phyloP scores from a whole-genome alignment of 1,140 invertebrate species.

The Conus ventricosus region DNA sequence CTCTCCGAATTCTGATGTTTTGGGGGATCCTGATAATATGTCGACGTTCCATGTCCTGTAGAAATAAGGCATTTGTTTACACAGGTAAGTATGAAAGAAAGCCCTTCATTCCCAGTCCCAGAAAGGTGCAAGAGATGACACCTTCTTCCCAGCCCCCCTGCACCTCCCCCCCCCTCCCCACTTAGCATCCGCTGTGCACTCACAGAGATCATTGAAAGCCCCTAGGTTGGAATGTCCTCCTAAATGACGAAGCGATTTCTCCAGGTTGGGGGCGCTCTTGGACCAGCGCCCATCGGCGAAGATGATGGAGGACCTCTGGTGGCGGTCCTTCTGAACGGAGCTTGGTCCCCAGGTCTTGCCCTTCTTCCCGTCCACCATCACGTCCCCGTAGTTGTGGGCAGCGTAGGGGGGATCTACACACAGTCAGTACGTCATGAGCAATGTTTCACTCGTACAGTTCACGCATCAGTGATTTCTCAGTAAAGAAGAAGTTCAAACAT shows the following conservation, averaged over 20 bases:
- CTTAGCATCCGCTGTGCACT: constrained; percentile 36
- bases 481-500: no score
- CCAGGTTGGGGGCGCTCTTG: constrained; percentile 81
- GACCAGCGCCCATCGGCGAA: constrained; percentile 72
- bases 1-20: no score
- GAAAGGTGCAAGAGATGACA: no score
- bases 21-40: no score
- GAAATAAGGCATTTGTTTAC: no score
- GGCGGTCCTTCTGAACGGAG: constrained; percentile 90
- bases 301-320: constrained; percentile 77
- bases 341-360: constrained; percentile 98
- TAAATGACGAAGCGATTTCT: constrained; percentile 80
- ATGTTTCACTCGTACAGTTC: no score
- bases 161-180: no score
- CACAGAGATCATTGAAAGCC: constrained; percentile 77
- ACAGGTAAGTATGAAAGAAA: no score
- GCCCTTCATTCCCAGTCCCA: no score
- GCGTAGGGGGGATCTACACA: background rate
- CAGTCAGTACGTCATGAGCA: background rate
- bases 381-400: constrained; percentile 18
- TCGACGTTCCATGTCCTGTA: no score
- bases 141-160: no score
- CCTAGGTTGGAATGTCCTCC: constrained; percentile 73
- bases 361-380: constrained; percentile 93
- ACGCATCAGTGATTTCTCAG: no score